These are phyloP conservation scores for Oreocharis arfaki DNA, from an alignment of 2,113 vertebrate genomes.

Conservation along the genomic window DNA sequence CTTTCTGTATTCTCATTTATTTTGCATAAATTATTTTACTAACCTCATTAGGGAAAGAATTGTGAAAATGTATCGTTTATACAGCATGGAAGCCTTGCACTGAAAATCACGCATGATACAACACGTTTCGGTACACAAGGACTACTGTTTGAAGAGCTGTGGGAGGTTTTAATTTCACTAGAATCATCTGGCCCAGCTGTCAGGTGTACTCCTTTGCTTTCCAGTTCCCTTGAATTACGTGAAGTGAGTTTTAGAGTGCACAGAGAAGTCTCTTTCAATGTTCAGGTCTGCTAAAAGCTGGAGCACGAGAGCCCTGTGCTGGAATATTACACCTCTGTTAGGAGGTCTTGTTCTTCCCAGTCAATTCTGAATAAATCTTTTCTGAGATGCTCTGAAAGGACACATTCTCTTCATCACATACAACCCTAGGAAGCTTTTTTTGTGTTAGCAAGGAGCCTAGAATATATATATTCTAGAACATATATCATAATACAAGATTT, in stretches of 20 bases:
- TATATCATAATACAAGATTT: not conserved
- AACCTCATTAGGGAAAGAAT: slow-evolving; percentile 16
- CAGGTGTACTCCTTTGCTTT: not conserved
- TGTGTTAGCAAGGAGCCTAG: not conserved
- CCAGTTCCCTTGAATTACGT: not conserved
- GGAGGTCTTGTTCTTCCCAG: not conserved
- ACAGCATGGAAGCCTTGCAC: not conserved
- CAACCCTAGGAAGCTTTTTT: not conserved
- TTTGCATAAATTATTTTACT: slow-evolving; percentile 56
- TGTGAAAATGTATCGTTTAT: not conserved
- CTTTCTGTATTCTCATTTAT: slow-evolving; percentile 62
- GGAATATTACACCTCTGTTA: not conserved
- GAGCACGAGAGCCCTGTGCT: not conserved
- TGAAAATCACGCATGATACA: not conserved
- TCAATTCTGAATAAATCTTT: not conserved
- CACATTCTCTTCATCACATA: not conserved
- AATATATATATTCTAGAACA: not conserved
- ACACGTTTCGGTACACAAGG: not conserved
- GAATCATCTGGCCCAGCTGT: not conserved
- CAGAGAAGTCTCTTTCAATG: not conserved
- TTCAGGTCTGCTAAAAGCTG: not conserved
- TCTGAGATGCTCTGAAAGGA: not conserved
- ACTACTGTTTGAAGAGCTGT: not conserved
- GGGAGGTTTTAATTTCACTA: not conserved
- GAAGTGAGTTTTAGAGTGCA: not conserved